These are phyloP conservation scores for Heliothis virescens DNA, from an alignment of 1,140 invertebrate genomes.

Conservation along the genomic window DNA sequence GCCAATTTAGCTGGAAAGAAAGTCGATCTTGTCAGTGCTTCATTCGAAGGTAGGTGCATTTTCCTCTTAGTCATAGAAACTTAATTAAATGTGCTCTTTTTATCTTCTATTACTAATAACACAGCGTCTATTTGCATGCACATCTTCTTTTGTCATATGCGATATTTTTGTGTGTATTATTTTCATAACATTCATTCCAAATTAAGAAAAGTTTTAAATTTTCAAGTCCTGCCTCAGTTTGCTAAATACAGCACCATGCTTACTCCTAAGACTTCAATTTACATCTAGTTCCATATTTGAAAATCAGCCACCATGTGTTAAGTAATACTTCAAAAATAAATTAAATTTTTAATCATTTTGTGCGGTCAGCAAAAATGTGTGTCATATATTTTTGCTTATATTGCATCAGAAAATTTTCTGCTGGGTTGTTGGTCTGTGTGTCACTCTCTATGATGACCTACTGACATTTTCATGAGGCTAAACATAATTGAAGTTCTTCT, in stretches of 20 bases:
- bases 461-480: too few relatives aligned
- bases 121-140: background rate
- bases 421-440: background rate
- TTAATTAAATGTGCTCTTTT: conserved; percentile 12
- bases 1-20: conserved; percentile 87
- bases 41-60: conserved; percentile 85
- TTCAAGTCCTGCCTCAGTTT: background rate
- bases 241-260: background rate
- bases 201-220: background rate
- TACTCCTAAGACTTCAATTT: background rate
- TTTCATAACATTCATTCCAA: background rate
- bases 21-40: conserved; percentile 85
- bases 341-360: background rate
- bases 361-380: background rate
- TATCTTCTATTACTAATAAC: background rate
- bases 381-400: background rate
- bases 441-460: too few relatives aligned
- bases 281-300: background rate
- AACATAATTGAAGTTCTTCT: too few relatives aligned
- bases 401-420: conserved; percentile 5
- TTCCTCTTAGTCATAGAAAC: conserved; percentile 41
- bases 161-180: background rate
- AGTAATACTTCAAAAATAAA: too few relatives aligned
- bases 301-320: background rate
- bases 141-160: background rate